phyloP scores from a whole-genome alignment of 2,888 invertebrate species.

The Eupithecia exiguata region DNA sequence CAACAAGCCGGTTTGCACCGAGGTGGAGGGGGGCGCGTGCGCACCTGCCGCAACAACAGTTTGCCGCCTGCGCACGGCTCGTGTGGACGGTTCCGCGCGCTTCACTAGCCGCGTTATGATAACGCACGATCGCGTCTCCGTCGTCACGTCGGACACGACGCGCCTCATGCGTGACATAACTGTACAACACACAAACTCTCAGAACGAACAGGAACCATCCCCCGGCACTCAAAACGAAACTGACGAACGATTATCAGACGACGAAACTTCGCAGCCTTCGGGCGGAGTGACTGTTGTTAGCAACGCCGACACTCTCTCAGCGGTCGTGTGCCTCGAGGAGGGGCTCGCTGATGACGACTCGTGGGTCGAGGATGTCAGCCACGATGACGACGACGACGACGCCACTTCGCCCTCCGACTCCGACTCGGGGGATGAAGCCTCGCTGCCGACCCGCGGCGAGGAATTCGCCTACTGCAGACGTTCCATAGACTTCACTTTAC shows the following conservation, averaged over 20 bases:
- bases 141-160: conserved; percentile 90
- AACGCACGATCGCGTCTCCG: conserved; percentile 91
- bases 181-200: conserved; percentile 87
- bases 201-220: conserved; percentile 73
- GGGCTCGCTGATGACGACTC: conserved; percentile 95
- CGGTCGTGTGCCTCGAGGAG: conserved; percentile 91
- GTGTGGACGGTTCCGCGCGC: conserved; percentile 86
- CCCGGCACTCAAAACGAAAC: conserved; percentile 65
- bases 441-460: conserved; percentile 89
- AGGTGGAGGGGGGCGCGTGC: conserved; percentile 77
- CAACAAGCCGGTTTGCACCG: conserved; percentile 74
- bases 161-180: conserved; percentile 87
- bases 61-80: conserved; percentile 82
- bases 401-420: conserved; percentile 87
- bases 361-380: conserved; percentile 94
- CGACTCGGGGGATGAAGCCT: conserved; percentile 88
- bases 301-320: conserved; percentile 87
- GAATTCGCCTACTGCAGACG: conserved; percentile 92
- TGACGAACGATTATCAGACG: conserved; percentile 75
- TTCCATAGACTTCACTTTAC: conserved; percentile 93
- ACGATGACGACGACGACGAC: conserved; percentile 88
- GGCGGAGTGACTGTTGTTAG: conserved; percentile 88
- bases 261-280: conserved; percentile 77
- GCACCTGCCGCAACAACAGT: conserved; percentile 80
- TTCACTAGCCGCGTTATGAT: conserved; percentile 96